phyloP scores from a whole-genome alignment of 2,888 invertebrate genomes.

The Sericinus montela region DNA sequence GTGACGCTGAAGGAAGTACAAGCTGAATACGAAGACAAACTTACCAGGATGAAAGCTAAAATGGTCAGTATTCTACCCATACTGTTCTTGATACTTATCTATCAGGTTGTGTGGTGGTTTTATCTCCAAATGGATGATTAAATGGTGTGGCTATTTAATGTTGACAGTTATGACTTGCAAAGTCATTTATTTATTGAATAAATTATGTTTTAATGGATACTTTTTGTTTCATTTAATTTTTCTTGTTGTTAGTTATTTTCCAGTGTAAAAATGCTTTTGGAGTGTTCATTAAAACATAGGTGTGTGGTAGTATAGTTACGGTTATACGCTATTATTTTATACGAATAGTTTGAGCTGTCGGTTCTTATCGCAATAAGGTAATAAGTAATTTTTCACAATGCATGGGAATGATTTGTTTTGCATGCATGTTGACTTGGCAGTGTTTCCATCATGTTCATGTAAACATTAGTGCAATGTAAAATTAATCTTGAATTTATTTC shows the following conservation, averaged over 20 bases:
- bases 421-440: slow-evolving; percentile 22
- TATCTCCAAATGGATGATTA: slow-evolving; percentile 61
- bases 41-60: slow-evolving; percentile 88
- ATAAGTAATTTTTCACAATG: slow-evolving; percentile 35
- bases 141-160: slow-evolving; percentile 38
- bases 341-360: slow-evolving; percentile 5
- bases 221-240: slow-evolving; percentile 63
- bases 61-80: slow-evolving; percentile 84
- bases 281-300: slow-evolving; percentile 48
- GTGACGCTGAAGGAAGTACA: slow-evolving; percentile 76
- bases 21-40: slow-evolving; percentile 85
- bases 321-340: slow-evolving; percentile 20
- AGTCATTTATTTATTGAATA: slow-evolving; percentile 39
- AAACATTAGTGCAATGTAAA: too few species aligned
- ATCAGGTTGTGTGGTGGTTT: slow-evolving; percentile 74
- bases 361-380: slow-evolving; percentile 42
- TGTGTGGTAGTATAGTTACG: slow-evolving; percentile 33
- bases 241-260: slow-evolving; percentile 21
- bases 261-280: slow-evolving; percentile 27
- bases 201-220: slow-evolving; percentile 58
- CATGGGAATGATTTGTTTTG: slow-evolving; percentile 28
- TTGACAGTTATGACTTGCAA: slow-evolving; percentile 43
- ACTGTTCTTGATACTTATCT: slow-evolving; percentile 66
- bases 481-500: background rate
- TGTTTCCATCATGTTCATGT: too few species aligned